Conservation (phyloP, 23 tunicate genomes). For the Halocynthia aurantium region DNA sequence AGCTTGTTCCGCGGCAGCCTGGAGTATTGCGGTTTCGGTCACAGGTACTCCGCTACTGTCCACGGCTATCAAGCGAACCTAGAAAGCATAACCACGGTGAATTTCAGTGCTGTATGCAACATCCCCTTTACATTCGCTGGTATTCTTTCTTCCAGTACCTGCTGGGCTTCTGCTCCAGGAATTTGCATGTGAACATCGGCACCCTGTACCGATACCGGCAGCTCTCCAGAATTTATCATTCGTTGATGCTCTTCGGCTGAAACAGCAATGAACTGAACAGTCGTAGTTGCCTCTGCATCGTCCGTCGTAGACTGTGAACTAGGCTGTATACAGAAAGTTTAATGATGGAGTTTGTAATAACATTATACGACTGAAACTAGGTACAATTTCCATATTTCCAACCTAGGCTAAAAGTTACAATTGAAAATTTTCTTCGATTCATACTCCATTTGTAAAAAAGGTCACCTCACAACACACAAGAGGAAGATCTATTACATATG, state of each 20-base stretch:
- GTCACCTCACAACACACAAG: too few relatives aligned
- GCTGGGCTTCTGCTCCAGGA: slow-evolving; percentile 86
- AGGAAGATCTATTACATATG: too few relatives aligned
- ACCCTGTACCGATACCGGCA: slow-evolving; percentile 95
- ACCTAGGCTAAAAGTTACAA: too few relatives aligned
- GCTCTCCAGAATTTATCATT: slow-evolving; percentile 93
- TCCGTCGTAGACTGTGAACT: neutral
- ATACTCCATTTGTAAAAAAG: too few relatives aligned
- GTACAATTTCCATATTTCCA: too few relatives aligned
- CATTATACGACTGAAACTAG: too few relatives aligned
- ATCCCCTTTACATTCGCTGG: neutral
- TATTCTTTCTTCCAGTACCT: slow-evolving; percentile 11
- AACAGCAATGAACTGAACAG: slow-evolving; percentile 99
- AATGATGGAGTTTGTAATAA: too few relatives aligned
- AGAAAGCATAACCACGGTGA: neutral
- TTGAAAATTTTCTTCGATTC: too few relatives aligned
- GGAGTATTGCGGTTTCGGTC: slow-evolving; percentile 88
- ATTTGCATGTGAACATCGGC: slow-evolving; percentile 99
- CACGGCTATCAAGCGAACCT: slow-evolving; percentile 91
- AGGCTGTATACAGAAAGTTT: too few relatives aligned
- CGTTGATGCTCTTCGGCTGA: slow-evolving; percentile 99
- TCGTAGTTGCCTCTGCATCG: slow-evolving; percentile 94
- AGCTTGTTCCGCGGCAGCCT: slow-evolving; percentile 99
- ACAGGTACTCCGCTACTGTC: slow-evolving; percentile 97
- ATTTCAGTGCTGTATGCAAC: neutral